Evolutionary conservation across 2,888 invertebrate genomes (phyloP), one percentile per base, ranked within the genome.

Genomic region (Erynnis tages): DNA sequence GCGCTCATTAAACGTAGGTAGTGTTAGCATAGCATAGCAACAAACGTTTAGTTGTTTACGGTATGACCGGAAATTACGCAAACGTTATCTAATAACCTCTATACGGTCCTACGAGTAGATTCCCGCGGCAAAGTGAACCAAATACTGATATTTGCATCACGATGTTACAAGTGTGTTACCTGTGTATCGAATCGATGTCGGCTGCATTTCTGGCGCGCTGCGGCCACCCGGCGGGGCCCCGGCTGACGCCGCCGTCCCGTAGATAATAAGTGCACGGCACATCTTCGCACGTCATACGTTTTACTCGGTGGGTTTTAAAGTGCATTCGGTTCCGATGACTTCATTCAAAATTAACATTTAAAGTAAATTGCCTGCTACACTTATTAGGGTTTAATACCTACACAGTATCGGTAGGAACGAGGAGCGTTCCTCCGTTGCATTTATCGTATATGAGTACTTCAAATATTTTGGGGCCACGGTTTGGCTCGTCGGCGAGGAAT

Each of bases 241-340:
- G 62, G 66, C 29, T 29, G 41, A 41, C 69, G 63, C 67, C 60
- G 58, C 60, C 69, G 71, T 71, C 75, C 72, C 76, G 80, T 79
- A 76, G 85, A 84, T 84, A 82, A 79, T 76, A 76, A 82, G 74
- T 82, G 82, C 81, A 79, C 71, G 71, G 66, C 70, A 72, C 77
- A 76, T 79, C 79, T 79, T 72, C 66, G 68, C 70, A 72, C 79
- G 71, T 63, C 62, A 76, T 66, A 72, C 63, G 54, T 64, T 63
- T 63, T 58, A 57, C 69, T 65, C 69, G 73, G 66, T 66, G 62
- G 62, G 71, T 69, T 76, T 73, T 70, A 62, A 73, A 73, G 67
- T 75, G 78, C 79, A 76, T 74, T 71, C 66, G 64, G 49, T 58
- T 35, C 55, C 32, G 14, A 7, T 32, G 32, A 32, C 8, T 34